Conservation (phyloP, 2,888 invertebrate genomes). For the Drosophila merina region DNA sequence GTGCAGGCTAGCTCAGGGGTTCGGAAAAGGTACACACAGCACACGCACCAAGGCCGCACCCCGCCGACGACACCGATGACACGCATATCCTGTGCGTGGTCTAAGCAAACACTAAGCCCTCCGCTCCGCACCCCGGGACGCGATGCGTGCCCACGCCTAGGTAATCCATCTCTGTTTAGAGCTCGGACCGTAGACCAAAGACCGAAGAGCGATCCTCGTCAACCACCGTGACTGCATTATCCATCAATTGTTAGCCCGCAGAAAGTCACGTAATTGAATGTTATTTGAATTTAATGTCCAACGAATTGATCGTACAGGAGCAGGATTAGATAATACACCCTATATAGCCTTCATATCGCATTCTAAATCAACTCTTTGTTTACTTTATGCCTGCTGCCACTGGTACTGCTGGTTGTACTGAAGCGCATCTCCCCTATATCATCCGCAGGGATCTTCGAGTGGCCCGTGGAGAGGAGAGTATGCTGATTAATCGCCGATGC, state of each 20-base stretch:
- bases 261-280: slow-evolving; percentile 9
- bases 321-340: neutral
- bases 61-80: slow-evolving; percentile 23
- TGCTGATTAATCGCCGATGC: slow-evolving; percentile 21
- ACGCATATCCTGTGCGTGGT: slow-evolving; percentile 36
- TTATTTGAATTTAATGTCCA: neutral
- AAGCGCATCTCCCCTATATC: slow-evolving; percentile 2
- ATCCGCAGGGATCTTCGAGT: slow-evolving; percentile 8
- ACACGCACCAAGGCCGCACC: slow-evolving; percentile 7
- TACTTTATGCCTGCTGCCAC: slow-evolving; percentile 2
- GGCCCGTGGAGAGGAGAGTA: neutral
- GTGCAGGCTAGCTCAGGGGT: slow-evolving; percentile 4
- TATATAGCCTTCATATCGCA: neutral
- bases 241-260: neutral
- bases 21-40: neutral
- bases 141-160: slow-evolving; percentile 12
- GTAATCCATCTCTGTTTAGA: slow-evolving; percentile 4
- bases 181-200: neutral
- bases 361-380: slow-evolving; percentile 13
- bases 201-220: slow-evolving; percentile 1
- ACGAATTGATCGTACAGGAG: neutral
- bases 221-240: neutral
- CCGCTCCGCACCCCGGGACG: slow-evolving; percentile 7
- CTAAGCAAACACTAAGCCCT: slow-evolving; percentile 4
- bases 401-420: neutral